Conservation (phyloP, 2,113 vertebrate species). For the Callipepla squamata region DNA sequence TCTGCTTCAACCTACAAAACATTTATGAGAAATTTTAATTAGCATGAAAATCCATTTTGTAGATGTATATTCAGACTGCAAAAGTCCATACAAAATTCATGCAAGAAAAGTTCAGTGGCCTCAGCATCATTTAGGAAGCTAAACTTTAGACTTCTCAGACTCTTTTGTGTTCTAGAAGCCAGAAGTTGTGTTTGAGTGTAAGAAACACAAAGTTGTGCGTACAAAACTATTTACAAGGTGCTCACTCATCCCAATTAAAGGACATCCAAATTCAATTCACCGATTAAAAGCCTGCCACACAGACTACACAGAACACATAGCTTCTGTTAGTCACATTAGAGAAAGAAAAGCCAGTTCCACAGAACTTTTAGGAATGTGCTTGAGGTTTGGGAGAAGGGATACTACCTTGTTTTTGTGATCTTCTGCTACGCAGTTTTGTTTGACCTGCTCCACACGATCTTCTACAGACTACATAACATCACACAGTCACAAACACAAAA, state of each 20-base stretch:
- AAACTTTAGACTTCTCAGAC: slow-evolving; percentile 37
- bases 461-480: slow-evolving; percentile 94
- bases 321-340: slow-evolving; percentile 56
- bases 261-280: slow-evolving; percentile 38
- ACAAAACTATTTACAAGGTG: slow-evolving; percentile 41
- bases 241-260: slow-evolving; percentile 31
- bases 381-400: slow-evolving; percentile 77
- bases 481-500: slow-evolving; percentile 84
- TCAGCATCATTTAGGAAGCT: slow-evolving; percentile 61
- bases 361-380: slow-evolving; percentile 68
- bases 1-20: slow-evolving; percentile 94
- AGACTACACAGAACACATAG: slow-evolving; percentile 37
- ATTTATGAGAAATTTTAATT: slow-evolving; percentile 14
- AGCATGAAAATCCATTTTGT: background rate
- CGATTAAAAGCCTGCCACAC: slow-evolving; percentile 38
- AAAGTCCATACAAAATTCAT: slow-evolving; percentile 41
- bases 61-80: background rate
- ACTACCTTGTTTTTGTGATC: slow-evolving; percentile 95
- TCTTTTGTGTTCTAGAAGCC: slow-evolving; percentile 53
- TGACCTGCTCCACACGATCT: slow-evolving; percentile 93
- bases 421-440: slow-evolving; percentile 91
- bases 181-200: background rate
- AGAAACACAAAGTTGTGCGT: slow-evolving; percentile 28
- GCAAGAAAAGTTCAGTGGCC: slow-evolving; percentile 71
- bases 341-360: slow-evolving; percentile 64